Evolutionary conservation across 2,113 vertebrate species (phyloP).

Genomic region (Poecilia latipinna): DNA sequence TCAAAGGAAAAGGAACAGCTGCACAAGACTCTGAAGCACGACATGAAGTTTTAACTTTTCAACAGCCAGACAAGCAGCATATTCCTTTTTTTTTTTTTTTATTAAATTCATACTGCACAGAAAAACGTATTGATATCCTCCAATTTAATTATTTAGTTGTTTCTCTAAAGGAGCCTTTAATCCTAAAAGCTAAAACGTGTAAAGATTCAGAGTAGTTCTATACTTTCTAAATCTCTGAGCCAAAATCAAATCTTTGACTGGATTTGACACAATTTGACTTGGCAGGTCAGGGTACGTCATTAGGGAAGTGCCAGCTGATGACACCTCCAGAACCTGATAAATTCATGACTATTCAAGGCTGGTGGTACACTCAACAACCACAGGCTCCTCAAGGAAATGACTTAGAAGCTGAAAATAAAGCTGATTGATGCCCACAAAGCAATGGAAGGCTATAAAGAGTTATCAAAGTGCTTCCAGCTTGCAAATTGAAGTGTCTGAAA

Average conservation of each 20-base stretch:
- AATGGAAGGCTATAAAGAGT: constrained; percentile 19
- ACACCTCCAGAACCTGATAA: constrained; percentile 14
- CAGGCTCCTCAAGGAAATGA: constrained; percentile 16
- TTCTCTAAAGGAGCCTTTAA: background rate
- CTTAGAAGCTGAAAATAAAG: constrained; percentile 25
- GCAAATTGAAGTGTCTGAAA: constrained; percentile 32
- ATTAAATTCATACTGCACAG: constrained; percentile 2
- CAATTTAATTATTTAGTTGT: background rate
- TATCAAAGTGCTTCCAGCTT: constrained; percentile 37
- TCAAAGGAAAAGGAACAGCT: constrained; percentile 27
- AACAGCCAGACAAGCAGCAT: constrained; percentile 8
- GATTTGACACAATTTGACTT: background rate
- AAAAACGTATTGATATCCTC: background rate
- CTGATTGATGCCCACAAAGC: constrained; percentile 23
- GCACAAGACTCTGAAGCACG: constrained; percentile 42
- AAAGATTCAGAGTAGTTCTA: background rate
- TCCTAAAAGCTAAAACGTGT: background rate
- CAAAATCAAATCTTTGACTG: background rate
- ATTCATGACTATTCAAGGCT: constrained; percentile 7
- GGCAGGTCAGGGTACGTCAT: constrained; percentile 10
- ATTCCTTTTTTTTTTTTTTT: background rate
- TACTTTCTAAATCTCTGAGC: background rate
- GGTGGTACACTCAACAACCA: constrained; percentile 11
- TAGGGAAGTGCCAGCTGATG: constrained; percentile 29
- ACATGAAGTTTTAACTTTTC: constrained; percentile 25